Conservation (phyloP, 53 echinoderm and acorn worm species). For the Stichopus horrens region DNA sequence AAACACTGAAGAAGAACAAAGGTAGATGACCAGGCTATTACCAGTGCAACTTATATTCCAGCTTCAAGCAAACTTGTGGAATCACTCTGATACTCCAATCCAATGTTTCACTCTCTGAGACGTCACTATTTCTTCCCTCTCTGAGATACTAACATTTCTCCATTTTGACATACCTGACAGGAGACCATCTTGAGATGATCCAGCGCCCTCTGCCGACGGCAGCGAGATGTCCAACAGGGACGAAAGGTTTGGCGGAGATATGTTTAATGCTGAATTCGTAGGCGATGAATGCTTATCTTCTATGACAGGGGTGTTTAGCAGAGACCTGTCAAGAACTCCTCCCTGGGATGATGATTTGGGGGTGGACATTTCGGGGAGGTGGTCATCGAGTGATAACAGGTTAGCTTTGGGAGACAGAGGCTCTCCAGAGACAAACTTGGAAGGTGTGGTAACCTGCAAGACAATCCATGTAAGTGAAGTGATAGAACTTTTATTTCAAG, state of each 20-base stretch:
- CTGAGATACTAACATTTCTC: no score
- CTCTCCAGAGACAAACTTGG: not conserved
- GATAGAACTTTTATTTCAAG: no score
- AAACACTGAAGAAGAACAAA: no score
- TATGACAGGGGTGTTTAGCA: conserved; percentile 6
- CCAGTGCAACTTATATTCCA: no score
- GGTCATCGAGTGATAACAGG: not conserved
- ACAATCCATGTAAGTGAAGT: not conserved
- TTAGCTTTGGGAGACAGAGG: not conserved
- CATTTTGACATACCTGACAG: not conserved
- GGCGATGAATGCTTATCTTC: conserved; percentile 10
- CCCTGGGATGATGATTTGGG: not conserved
- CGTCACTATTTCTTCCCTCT: no score
- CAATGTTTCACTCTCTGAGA: no score
- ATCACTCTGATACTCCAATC: no score
- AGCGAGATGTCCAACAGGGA: conserved; percentile 77
- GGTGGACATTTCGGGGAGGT: not conserved
- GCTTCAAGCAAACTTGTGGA: no score
- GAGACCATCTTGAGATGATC: conserved; percentile 8
- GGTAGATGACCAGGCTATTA: no score
- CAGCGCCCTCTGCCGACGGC: conserved; percentile 61
- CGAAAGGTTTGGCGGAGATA: conserved; percentile 78
- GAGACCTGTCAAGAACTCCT: not conserved
- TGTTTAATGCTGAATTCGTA: conserved; percentile 37
- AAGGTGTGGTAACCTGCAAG: not conserved